phyloP scores from a whole-genome alignment of 2,888 invertebrate species.

The Cylindroiulus punctatus region DNA sequence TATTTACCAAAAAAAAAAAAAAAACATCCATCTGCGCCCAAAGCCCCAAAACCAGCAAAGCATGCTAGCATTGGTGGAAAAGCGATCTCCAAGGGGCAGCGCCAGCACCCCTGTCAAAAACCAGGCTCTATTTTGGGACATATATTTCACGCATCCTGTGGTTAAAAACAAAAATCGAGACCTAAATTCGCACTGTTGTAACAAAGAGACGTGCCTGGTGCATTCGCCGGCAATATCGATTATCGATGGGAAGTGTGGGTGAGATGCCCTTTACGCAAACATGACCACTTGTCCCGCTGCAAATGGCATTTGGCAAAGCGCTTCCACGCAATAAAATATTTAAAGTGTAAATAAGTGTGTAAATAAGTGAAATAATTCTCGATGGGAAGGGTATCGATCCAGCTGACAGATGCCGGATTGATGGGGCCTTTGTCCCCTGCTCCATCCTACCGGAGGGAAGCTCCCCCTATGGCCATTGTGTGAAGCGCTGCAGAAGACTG shows the following conservation, averaged over 20 bases:
- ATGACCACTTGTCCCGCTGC: background rate
- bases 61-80: background rate
- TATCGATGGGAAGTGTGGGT: background rate
- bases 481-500: background rate
- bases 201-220: background rate
- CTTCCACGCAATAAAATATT: background rate
- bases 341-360: background rate
- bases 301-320: background rate
- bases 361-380: background rate
- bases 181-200: background rate
- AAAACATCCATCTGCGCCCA: background rate
- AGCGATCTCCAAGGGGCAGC: background rate
- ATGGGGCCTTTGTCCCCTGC: constrained; percentile 9
- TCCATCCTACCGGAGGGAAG: background rate
- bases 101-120: background rate
- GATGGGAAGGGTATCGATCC: background rate
- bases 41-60: background rate
- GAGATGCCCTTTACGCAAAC: background rate
- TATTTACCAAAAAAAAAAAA: background rate
- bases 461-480: constrained; percentile 15
- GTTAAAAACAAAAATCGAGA: background rate
- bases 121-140: background rate
- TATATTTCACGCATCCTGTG: background rate
- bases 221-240: constrained; percentile 15
- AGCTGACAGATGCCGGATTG: constrained; percentile 2